Evolutionary conservation across 2,113 vertebrate species (phyloP), one percentile per base, ranked within the genome.

Genomic region (Numenius arquata): DNA sequence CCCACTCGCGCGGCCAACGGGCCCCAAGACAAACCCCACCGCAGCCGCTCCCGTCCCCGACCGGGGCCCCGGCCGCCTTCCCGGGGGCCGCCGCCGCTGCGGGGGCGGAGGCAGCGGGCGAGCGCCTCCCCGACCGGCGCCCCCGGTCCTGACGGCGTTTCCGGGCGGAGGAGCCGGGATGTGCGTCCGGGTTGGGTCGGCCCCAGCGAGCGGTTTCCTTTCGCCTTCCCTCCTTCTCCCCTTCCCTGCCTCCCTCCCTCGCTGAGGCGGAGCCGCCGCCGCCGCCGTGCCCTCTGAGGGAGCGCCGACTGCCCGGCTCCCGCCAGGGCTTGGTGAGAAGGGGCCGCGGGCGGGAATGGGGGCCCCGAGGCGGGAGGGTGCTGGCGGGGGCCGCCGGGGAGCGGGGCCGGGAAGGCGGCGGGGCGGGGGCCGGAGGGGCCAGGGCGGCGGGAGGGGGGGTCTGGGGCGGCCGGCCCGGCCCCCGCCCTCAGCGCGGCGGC

Each of bases 181-280:
- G 89, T 78, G 95, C 89, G 84, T 92, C 92, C 93, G 95, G 95
- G 95, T 93, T 82, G 94, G 93, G 75, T 53, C 83, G 89, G 93
- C 88, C 50, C 32, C 47, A 38, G 48, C 48, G n/a, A 87, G 34
- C 15, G 17, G n/a, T 18, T 74, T 74, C 48, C 61, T 78, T 40
- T n/a, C 40, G 56, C 67, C 19, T 67, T 63, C 52, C 14, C 47
- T 79, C 34, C 52, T 11, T 77, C 26, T 12, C 5, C 23, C 9
- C 2, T 19, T 53, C 58, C 38, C 45, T 21, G 40, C 56, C 23
- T 30, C 13, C 40, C 40, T 62, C 32, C 30, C 22, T 38, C 48
- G 56, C 76, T 21, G 52, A 48, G 83, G 52, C 43, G 55, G 83
- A 62, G 83, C 20, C 34, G n/a, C 10, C n/a, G 74, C n/a, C n/a